Evolutionary conservation across 1,140 invertebrate species (phyloP), one percentile per base, ranked within the genome.

Genomic region (Pogonus chalceus): DNA sequence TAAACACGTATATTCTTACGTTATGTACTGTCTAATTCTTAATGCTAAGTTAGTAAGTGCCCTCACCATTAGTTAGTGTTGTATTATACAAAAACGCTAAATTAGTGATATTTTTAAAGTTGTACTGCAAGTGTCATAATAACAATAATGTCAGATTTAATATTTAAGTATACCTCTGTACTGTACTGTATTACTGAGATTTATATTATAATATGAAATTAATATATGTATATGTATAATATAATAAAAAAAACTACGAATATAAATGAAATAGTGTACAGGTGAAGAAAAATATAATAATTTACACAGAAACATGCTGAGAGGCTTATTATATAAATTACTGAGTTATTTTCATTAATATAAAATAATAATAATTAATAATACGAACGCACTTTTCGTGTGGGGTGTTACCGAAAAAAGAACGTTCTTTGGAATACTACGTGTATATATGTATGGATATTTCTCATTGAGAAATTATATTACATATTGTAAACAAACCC

Each of bases 61-160:
- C 66, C 54, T 65, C 64, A 66, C 66, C 64, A 55, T 52, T 49
- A 62, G 64, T 68, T 68, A 68, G 64, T 68, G 64, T 68, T 53
- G 57, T 60, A 60, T 66, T 65, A 10, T 67, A 66, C 64, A 66
- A 66, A 62, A 61, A 55, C 54, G 58, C 54, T 58, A 62, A 55
- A 49, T 47, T 64, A 62, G 66, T 64, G 63, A 62, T 63, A 56
- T 52, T 60, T 64, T 64, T 58, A 61, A 65, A 63, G 52, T 68
- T 68, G 66, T 68, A 68, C 66, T 68, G 60, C 64, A 39, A 39
- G 39, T 47, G 46, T 49, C 46, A 48, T 23, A 46, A 54, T 20
- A 54, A 48, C 23, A 37, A 26, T 39, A 53, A 37, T 53, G 51
- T 53, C 31, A 22, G 24, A 52, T 52, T n/a, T 26, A 14, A 37